Conservation (phyloP, 1,140 invertebrate species). For the Kradibia gibbosae region DNA sequence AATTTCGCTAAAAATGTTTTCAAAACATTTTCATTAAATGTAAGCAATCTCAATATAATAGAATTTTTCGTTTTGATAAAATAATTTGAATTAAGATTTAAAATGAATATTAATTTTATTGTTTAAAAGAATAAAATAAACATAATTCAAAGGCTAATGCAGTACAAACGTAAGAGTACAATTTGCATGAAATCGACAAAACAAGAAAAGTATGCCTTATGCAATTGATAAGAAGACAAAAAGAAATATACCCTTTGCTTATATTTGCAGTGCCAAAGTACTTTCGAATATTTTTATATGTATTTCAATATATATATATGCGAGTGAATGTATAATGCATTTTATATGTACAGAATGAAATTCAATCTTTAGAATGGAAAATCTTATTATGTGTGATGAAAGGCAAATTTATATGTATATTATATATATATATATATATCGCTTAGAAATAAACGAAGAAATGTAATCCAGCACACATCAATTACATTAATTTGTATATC, state of each 20-base stretch:
- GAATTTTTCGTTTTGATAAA: too few species aligned
- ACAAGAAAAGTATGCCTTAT: constrained; percentile 15
- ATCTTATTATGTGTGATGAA: constrained; percentile 35
- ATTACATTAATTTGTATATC: background rate
- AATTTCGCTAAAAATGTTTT: constrained; percentile 1
- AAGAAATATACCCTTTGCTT: constrained; percentile 14
- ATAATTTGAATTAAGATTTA: too few species aligned
- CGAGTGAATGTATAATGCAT: background rate
- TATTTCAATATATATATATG: constrained; percentile 41
- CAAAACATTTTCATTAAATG: background rate
- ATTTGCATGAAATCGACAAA: constrained; percentile 33
- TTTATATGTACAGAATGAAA: constrained; percentile 24
- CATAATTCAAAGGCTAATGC: background rate
- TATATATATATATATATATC: constrained; percentile 36
- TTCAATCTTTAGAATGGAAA: constrained; percentile 39
- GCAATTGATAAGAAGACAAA: background rate
- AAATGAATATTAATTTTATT: too few species aligned
- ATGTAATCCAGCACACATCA: constrained; percentile 4
- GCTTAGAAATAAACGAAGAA: background rate
- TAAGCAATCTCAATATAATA: background rate
- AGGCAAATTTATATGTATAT: constrained; percentile 39
- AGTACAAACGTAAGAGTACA: background rate
- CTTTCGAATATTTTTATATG: constrained; percentile 40
- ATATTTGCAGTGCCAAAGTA: constrained; percentile 49
- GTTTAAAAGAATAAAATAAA: background rate